Conservation (phyloP, 1,140 invertebrate species). For the Branchinecta lynchi region DNA sequence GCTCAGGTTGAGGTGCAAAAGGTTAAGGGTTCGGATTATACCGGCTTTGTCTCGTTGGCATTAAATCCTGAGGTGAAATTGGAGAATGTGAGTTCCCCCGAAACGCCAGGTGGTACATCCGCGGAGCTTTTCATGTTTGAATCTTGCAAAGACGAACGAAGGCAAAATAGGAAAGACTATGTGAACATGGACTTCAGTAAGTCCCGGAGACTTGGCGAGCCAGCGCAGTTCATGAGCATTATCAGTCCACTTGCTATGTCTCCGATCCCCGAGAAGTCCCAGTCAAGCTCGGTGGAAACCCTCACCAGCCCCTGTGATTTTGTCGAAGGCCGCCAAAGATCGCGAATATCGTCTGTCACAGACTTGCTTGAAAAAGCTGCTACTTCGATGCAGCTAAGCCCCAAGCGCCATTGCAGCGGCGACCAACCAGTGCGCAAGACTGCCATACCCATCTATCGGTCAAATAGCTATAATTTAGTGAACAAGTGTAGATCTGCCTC, state of each 20-base stretch:
- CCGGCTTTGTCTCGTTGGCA: not conserved
- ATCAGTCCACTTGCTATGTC: constrained; percentile 2
- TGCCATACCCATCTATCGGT: constrained; percentile 14
- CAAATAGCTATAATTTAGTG: constrained; percentile 20
- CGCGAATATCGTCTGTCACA: not conserved
- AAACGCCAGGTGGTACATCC: not conserved
- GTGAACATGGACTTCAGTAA: not conserved
- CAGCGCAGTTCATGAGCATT: not conserved
- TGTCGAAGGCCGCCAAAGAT: not conserved
- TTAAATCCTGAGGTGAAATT: too few relatives aligned
- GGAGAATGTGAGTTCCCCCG: not conserved
- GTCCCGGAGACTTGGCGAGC: not conserved
- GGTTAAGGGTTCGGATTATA: not conserved
- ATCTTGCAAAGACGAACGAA: not conserved
- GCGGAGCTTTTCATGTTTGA: not conserved
- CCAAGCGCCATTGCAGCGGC: constrained; percentile 19
- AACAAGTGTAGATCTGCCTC: constrained; percentile 19
- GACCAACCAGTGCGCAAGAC: constrained; percentile 18
- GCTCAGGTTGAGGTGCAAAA: not conserved
- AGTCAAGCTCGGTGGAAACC: constrained; percentile 2
- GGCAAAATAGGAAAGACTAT: not conserved
- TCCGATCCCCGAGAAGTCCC: not conserved
- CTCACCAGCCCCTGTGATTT: not conserved
- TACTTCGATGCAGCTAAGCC: not conserved
- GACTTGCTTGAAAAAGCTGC: not conserved